phyloP scores from a whole-genome alignment of 2,113 vertebrate genomes.

The Patagioenas fasciata region DNA sequence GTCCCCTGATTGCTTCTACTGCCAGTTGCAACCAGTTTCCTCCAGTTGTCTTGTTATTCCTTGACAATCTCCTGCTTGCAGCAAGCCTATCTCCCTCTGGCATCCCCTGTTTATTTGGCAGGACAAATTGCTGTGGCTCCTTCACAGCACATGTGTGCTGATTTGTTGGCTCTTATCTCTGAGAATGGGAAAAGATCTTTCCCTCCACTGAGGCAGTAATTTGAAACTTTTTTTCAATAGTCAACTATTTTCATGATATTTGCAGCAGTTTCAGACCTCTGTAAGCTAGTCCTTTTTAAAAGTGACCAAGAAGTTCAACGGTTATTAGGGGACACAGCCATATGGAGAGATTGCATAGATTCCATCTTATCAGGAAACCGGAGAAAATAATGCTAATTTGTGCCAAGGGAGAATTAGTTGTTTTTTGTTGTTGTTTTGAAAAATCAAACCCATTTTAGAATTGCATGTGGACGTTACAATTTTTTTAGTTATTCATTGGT shows the following conservation, averaged over 20 bases:
- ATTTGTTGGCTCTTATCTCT: slow-evolving; percentile 33
- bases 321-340: neutral
- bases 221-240: neutral
- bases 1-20: neutral
- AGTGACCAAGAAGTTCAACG: neutral
- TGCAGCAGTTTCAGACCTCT: neutral
- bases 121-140: neutral
- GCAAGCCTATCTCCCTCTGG: slow-evolving; percentile 22
- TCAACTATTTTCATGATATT: neutral
- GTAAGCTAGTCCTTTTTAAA: neutral
- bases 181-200: slow-evolving; percentile 28
- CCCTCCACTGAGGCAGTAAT: slow-evolving; percentile 21
- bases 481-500: neutral
- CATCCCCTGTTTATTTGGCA: slow-evolving; percentile 42
- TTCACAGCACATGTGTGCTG: neutral
- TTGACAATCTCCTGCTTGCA: slow-evolving; percentile 22
- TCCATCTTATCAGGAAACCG: neutral
- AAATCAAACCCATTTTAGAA: neutral
- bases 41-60: neutral
- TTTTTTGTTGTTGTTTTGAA: neutral
- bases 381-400: neutral
- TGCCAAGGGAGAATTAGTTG: neutral
- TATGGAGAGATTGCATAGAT: neutral
- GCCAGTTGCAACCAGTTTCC: neutral
- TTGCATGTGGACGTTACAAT: neutral